These are phyloP conservation scores for Cichlasoma orientale DNA, from an alignment of 2,797 vertebrate genomes.

Conservation along the genomic window DNA sequence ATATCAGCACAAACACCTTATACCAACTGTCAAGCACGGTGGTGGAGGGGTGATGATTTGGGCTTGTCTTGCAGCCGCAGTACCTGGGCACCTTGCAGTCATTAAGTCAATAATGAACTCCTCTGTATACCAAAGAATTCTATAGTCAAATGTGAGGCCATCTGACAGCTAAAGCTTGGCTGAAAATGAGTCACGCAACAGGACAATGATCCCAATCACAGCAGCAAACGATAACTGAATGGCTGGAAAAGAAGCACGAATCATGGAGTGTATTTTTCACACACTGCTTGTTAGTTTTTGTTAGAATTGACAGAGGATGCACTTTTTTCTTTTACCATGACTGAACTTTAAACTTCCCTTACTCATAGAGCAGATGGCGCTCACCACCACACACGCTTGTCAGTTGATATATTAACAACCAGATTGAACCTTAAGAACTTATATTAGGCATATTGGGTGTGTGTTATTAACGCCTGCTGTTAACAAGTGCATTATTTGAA, in stretches of 20 bases:
- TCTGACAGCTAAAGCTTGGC: background rate
- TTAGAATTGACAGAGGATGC: background rate
- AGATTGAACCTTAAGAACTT: no score
- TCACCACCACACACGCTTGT: no score
- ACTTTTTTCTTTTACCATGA: background rate
- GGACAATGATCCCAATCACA: background rate
- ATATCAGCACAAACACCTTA: background rate
- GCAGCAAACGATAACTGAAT: background rate
- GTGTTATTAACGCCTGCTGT: no score
- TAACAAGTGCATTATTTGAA: no score
- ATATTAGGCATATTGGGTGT: no score
- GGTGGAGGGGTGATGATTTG: background rate
- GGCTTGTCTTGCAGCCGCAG: background rate
- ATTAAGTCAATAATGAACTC: background rate
- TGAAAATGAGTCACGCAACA: background rate
- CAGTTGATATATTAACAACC: no score
- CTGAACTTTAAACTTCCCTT: background rate
- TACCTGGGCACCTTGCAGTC: background rate
- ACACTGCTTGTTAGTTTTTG: background rate
- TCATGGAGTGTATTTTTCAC: background rate
- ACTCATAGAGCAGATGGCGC: no score
- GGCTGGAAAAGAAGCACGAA: background rate
- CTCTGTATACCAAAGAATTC: background rate
- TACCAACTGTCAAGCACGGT: background rate
- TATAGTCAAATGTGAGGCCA: background rate